These are phyloP conservation scores for Spea bombifrons DNA, from an alignment of 2,113 vertebrate genomes.

Conservation along the genomic window DNA sequence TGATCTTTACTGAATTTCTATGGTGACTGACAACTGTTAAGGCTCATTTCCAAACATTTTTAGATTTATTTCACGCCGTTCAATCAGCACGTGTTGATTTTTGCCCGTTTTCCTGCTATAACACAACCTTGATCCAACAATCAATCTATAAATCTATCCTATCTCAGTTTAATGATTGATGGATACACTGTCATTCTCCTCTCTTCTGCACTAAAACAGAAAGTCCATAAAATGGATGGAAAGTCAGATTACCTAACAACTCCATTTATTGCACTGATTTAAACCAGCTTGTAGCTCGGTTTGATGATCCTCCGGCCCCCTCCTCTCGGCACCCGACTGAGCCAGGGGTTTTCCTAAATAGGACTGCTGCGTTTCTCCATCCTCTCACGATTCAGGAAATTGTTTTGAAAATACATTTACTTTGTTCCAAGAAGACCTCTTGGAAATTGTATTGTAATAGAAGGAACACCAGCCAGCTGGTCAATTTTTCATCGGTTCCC, in stretches of 20 bases:
- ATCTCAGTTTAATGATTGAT: too few species aligned
- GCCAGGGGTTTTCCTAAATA: neutral
- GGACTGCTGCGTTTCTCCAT: neutral
- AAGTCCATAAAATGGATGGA: too few species aligned
- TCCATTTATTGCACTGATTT: too few species aligned
- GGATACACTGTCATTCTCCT: too few species aligned
- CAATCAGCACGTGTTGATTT: neutral
- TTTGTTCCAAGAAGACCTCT: neutral
- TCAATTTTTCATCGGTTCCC: too few species aligned
- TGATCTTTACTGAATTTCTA: constrained; percentile 4
- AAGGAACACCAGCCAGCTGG: neutral
- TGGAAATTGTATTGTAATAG: neutral
- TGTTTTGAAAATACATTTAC: neutral
- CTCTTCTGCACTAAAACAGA: too few species aligned
- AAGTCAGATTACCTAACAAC: too few species aligned
- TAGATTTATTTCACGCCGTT: neutral
- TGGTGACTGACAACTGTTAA: neutral
- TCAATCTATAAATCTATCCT: too few species aligned
- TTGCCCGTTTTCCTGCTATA: neutral
- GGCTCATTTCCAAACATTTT: neutral
- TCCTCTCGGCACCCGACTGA: neutral
- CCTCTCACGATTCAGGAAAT: neutral
- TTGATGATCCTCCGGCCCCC: too few species aligned
- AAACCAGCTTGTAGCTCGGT: too few species aligned
- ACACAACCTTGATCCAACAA: too few species aligned